Conservation (phyloP, 92 coral and sea anemone genomes). For the Anthopleura xanthogrammica region DNA sequence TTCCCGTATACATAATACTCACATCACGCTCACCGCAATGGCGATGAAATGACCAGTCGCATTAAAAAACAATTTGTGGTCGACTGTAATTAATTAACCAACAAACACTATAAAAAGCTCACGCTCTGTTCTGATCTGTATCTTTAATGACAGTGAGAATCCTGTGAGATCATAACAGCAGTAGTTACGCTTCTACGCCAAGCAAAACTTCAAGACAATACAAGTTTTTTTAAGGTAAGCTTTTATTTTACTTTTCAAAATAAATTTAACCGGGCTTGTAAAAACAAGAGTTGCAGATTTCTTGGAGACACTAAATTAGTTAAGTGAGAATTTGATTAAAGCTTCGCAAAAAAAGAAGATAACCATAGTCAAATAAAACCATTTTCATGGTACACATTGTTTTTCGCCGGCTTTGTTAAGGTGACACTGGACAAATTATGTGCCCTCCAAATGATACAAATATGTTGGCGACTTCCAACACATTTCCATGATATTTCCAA, state of each 20-base stretch:
- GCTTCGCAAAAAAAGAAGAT: too few relatives aligned
- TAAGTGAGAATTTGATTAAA: too few relatives aligned
- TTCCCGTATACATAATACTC: neutral
- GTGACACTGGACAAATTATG: too few relatives aligned
- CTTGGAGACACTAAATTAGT: too few relatives aligned
- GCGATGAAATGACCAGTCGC: neutral
- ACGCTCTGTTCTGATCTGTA: neutral
- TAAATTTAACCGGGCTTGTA: too few relatives aligned
- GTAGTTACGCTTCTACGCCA: neutral
- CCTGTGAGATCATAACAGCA: neutral
- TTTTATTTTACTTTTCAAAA: neutral
- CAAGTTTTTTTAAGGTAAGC: neutral
- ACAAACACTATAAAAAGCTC: neutral
- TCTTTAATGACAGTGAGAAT: neutral
- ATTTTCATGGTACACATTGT: too few relatives aligned
- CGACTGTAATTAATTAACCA: neutral
- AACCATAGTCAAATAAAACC: too few relatives aligned
- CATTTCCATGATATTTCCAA: too few relatives aligned
- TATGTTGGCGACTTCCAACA: too few relatives aligned
- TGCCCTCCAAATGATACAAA: too few relatives aligned
- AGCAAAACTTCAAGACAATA: neutral
- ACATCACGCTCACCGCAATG: slow-evolving; percentile 1
- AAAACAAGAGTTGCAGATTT: too few relatives aligned
- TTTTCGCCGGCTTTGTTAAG: too few relatives aligned
- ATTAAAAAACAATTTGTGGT: slow-evolving; percentile 5